Evolutionary conservation across 1,140 invertebrate genomes (phyloP).

Genomic region (Coboldia fuscipes): DNA sequence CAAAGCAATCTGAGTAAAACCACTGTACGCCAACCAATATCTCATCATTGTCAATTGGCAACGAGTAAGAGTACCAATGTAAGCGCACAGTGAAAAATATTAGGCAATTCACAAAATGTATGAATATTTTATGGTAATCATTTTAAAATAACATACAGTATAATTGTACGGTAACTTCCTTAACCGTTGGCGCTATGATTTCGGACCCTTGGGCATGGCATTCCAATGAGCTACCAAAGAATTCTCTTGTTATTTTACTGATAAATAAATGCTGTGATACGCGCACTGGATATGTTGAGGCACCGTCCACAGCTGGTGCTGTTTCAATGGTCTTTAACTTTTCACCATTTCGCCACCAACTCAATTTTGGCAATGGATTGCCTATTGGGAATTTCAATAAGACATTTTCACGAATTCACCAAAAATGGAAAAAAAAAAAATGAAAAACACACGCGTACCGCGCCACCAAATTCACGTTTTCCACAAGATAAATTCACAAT

Average conservation of each 20-base stretch:
- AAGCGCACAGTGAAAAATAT: too few species aligned
- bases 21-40: too few species aligned
- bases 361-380: constrained; percentile 46
- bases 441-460: not conserved
- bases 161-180: constrained; percentile 38
- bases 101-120: too few species aligned
- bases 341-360: constrained; percentile 54
- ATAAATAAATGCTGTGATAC: constrained; percentile 46
- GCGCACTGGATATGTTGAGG: constrained; percentile 25
- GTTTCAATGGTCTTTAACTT: constrained; percentile 44
- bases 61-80: too few species aligned
- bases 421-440: not conserved
- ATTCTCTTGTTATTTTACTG: constrained; percentile 30
- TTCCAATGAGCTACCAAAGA: constrained; percentile 36
- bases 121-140: too few species aligned
- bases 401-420: not conserved
- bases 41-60: too few species aligned
- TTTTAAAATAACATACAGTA: constrained; percentile 31
- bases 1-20: too few species aligned
- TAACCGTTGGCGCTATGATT: constrained; percentile 25
- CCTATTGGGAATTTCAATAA: constrained; percentile 21
- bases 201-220: constrained; percentile 46
- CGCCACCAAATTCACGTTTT: too few species aligned
- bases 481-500: not conserved
- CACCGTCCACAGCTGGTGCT: constrained; percentile 26